Conservation (phyloP, 2,888 invertebrate genomes). For the Megamerina dolium region DNA sequence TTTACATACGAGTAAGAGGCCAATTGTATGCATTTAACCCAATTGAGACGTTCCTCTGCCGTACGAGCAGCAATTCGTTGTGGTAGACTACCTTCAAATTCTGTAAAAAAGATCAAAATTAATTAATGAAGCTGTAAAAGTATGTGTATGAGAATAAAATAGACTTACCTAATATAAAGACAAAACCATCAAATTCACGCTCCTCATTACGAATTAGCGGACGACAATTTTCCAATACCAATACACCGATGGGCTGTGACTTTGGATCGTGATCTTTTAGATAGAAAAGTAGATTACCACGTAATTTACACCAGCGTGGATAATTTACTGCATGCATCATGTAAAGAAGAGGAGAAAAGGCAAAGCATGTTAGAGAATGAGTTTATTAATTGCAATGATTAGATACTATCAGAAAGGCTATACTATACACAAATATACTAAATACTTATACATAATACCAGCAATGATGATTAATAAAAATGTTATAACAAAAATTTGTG, state of each 20-base stretch:
- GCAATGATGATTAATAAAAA: no score
- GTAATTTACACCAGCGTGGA: conserved; percentile 83
- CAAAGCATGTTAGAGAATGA: no score
- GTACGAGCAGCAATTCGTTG: conserved; percentile 76
- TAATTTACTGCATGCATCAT: conserved; percentile 58
- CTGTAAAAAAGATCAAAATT: conserved; percentile 47
- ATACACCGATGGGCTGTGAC: conserved; percentile 81
- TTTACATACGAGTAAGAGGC: conserved; percentile 81
- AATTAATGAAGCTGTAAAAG: no score
- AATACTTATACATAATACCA: no score
- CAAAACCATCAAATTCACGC: conserved; percentile 64
- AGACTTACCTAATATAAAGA: conserved; percentile 71
- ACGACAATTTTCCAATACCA: conserved; percentile 82
- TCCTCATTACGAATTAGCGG: conserved; percentile 59
- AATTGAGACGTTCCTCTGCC: conserved; percentile 74
- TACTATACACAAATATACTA: no score
- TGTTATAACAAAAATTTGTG: no score
- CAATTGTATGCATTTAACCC: conserved; percentile 77
- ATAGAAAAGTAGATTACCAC: conserved; percentile 90
- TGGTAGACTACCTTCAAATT: conserved; percentile 74
- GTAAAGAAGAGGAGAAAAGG: not conserved
- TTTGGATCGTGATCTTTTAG: conserved; percentile 83
- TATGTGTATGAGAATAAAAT: no score
- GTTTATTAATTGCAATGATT: no score
- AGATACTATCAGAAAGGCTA: no score